Evolutionary conservation across 2,888 invertebrate genomes (phyloP).

Genomic region (Lasius fuliginosus): DNA sequence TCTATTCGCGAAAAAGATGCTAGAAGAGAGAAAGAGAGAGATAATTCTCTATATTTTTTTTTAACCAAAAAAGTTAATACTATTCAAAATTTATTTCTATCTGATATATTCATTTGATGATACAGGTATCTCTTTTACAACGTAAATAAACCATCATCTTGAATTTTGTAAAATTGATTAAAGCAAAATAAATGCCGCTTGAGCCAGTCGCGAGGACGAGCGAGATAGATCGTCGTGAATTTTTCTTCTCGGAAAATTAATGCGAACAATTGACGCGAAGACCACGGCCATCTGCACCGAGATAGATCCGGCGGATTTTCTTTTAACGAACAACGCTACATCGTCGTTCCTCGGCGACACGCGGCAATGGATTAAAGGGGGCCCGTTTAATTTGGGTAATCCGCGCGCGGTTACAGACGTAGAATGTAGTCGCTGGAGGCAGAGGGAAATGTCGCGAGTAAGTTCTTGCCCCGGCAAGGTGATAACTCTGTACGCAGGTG

Average conservation of each 20-base stretch:
- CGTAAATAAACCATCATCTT: neutral
- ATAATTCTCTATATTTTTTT: neutral
- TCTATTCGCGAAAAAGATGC: neutral
- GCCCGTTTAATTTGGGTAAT: slow-evolving; percentile 64
- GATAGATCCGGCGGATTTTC: slow-evolving; percentile 40
- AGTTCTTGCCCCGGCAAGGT: slow-evolving; percentile 70
- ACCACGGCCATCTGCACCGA: slow-evolving; percentile 24
- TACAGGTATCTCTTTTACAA: neutral
- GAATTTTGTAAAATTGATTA: neutral
- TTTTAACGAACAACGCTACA: slow-evolving; percentile 36
- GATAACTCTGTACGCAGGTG: slow-evolving; percentile 82
- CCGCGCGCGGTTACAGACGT: slow-evolving; percentile 55
- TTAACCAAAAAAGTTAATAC: neutral
- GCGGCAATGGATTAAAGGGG: slow-evolving; percentile 39
- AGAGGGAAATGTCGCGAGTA: slow-evolving; percentile 47
- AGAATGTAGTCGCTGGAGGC: slow-evolving; percentile 23
- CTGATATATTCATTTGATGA: neutral
- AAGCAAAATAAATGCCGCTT: neutral
- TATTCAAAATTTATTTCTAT: neutral
- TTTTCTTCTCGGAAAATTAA: slow-evolving; percentile 40
- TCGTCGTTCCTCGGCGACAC: slow-evolving; percentile 9
- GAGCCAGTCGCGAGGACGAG: neutral
- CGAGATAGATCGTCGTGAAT: neutral
- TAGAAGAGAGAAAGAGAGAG: neutral
- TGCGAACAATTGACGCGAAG: slow-evolving; percentile 30